Evolutionary conservation across 2,888 invertebrate species (phyloP).

Genomic region (Saturnia japonica): DNA sequence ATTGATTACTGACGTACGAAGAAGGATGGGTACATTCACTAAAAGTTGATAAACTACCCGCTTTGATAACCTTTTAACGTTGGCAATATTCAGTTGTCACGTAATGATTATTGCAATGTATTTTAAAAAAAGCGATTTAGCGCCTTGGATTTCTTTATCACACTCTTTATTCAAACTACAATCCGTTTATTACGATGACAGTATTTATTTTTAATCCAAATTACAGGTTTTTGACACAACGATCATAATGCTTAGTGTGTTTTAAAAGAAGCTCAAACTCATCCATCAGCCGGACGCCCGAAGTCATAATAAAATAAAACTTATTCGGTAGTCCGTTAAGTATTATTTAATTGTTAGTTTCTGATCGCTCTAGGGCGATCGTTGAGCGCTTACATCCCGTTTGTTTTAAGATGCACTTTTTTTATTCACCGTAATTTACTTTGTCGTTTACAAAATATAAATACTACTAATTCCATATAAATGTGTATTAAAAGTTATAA

Average conservation of each 20-base stretch:
- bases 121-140: neutral
- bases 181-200: constrained; percentile 22
- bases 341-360: constrained; percentile 78
- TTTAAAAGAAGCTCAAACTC: constrained; percentile 48
- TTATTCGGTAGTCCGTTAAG: constrained; percentile 77
- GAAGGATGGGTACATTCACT: constrained; percentile 25
- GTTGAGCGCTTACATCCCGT: constrained; percentile 46
- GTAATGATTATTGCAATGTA: constrained; percentile 5
- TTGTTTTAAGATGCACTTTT: constrained; percentile 37
- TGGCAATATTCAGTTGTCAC: constrained; percentile 20
- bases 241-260: constrained; percentile 48
- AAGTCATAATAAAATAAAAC: constrained; percentile 70
- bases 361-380: constrained; percentile 60
- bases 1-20: constrained; percentile 56
- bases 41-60: constrained; percentile 19
- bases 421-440: constrained; percentile 47
- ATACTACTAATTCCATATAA: neutral
- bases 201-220: constrained; percentile 25
- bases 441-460: constrained; percentile 38
- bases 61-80: constrained; percentile 21
- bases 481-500: neutral
- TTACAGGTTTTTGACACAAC: constrained; percentile 38
- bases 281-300: constrained; percentile 72
- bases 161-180: constrained; percentile 16
- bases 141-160: neutral